Evolutionary conservation across 2,797 vertebrate species (phyloP), one percentile per base, ranked within the genome.

Genomic region (Cyclopterus lumpus): DNA sequence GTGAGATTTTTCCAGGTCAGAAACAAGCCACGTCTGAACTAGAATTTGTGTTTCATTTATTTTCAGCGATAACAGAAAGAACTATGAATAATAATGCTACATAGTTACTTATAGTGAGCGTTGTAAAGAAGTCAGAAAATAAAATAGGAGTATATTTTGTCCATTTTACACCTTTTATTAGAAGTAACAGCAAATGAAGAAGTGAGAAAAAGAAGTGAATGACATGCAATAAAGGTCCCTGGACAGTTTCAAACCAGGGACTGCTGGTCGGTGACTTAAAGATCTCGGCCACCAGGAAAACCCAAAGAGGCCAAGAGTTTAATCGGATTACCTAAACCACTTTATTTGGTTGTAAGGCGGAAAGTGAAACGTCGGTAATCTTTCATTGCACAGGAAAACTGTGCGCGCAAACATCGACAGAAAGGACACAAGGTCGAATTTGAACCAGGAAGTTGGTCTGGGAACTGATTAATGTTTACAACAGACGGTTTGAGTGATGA

Each of bases 281-380:
- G 26, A 24, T n/a, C 16, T n/a, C 16, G 64, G 34, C 34, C 49
- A 20, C 32, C 64, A 66, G 22, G 24, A 26, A 55, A 42, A 7
- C 12, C 53, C 7, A 22, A 7, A 10, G 14, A 36, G 24, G 16
- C 36, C 6, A 6, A 20, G 7, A 22, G 15, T 54, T 61, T 68
- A 75, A 67, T 62, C 57, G 30, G 57, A 75, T 54, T 34, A 68
- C 44, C 18, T 28, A n/a, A 75, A 61, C n/a, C 58, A 44, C 28
- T 68, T 67, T 53, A 60, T 34, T 42, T 22, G 0, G 6, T 16
- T 18, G 14, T 44, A 12, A 28, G 36, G 63, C 20, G 12, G 14
- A n/a, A 6, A 55, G 24, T 55, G 51, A 55, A 67, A 55, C n/a
- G 34, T n/a, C 11, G 24, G 51, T 55, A 42, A 67, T 67, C 36